These are phyloP conservation scores for Linyphia triangularis DNA, from an alignment of 2,888 invertebrate species.

Conservation along the genomic window DNA sequence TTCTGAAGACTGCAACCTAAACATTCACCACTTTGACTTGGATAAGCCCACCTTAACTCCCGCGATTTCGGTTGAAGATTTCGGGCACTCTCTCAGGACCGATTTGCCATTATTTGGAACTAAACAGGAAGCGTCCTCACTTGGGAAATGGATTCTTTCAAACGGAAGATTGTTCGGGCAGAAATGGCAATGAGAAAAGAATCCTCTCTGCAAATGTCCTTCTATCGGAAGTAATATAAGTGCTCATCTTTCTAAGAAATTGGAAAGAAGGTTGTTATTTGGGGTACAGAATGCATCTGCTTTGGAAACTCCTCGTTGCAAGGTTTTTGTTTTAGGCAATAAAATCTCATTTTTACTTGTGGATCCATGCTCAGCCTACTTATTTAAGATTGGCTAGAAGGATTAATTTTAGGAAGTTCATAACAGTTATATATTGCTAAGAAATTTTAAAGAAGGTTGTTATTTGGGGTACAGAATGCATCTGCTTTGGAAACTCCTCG, in stretches of 20 bases:
- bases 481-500: too few relatives aligned
- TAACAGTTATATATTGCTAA: too few relatives aligned
- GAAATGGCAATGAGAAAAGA: constrained; percentile 46
- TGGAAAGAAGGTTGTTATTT: not conserved
- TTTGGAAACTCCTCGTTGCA: too few relatives aligned
- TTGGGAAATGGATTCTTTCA: constrained; percentile 27
- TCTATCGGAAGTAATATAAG: constrained; percentile 15
- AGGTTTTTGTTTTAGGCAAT: too few relatives aligned
- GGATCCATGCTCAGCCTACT: too few relatives aligned
- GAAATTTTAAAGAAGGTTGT: too few relatives aligned
- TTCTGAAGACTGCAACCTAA: not conserved
- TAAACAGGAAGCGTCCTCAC: constrained; percentile 46
- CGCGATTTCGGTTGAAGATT: not conserved
- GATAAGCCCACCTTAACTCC: constrained; percentile 7
- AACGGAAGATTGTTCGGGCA: constrained; percentile 35
- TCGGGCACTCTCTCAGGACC: constrained; percentile 21
- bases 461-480: not conserved
- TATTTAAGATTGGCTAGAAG: too few relatives aligned
- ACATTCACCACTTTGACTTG: not conserved
- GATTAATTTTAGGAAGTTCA: too few relatives aligned
- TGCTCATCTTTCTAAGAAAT: constrained; percentile 17
- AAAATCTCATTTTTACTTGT: too few relatives aligned
- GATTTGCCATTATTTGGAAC: constrained; percentile 39
- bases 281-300: too few relatives aligned
- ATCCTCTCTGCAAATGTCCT: constrained; percentile 14